Evolutionary conservation across 2,797 vertebrate species (phyloP).

Genomic region (Chromis chromis): DNA sequence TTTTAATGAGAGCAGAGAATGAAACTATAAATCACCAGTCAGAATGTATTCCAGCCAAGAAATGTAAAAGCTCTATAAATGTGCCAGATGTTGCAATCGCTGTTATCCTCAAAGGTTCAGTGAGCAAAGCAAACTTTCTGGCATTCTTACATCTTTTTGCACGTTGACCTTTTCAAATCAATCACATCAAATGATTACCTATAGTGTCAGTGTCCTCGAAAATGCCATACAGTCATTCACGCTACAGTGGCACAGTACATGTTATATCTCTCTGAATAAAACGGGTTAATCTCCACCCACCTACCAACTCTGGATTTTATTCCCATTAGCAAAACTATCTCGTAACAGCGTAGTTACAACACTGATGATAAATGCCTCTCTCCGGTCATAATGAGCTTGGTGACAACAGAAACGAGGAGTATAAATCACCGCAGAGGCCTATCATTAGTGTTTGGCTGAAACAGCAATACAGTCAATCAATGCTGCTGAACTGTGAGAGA

Average conservation of each 20-base stretch:
- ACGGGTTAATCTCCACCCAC: no score
- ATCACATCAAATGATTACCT: background rate
- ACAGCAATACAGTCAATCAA: constrained; percentile 33
- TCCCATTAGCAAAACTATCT: constrained; percentile 24
- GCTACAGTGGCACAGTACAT: no score
- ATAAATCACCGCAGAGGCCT: constrained; percentile 44
- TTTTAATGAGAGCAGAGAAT: constrained; percentile 12
- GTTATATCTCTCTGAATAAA: no score
- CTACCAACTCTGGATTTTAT: no score
- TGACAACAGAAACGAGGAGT: constrained; percentile 38
- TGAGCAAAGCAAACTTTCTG: background rate
- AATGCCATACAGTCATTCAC: background rate
- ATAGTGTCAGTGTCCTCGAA: background rate
- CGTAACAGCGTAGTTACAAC: constrained; percentile 23
- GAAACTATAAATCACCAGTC: background rate
- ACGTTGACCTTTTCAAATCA: no score
- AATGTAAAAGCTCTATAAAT: background rate
- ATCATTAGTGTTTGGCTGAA: constrained; percentile 43
- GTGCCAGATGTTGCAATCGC: background rate
- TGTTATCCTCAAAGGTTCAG: background rate
- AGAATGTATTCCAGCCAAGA: background rate
- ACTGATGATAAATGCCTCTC: constrained; percentile 51
- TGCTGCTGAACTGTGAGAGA: constrained; percentile 7
- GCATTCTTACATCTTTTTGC: no score
- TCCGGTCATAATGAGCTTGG: constrained; percentile 45